These are phyloP conservation scores for Rambutsinella grinnellia DNA, from an alignment of 2,888 invertebrate species.

Conservation along the genomic window DNA sequence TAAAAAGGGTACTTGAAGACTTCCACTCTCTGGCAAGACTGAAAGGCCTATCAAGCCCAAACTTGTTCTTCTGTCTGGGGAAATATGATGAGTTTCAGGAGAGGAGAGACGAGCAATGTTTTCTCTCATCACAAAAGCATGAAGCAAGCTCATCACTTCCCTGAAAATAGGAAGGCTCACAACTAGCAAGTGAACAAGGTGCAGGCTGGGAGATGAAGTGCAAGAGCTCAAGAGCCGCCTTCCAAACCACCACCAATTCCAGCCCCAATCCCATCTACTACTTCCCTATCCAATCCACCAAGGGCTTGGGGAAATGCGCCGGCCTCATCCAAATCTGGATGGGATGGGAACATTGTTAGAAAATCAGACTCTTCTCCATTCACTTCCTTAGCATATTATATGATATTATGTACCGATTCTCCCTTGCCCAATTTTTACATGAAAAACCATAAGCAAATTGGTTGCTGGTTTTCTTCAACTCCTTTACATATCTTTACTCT, in stretches of 20 bases:
- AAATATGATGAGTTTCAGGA: constrained; percentile 15
- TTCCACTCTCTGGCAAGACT: constrained; percentile 46
- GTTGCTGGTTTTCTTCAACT: too few species aligned
- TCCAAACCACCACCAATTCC: constrained; percentile 53
- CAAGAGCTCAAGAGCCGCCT: constrained; percentile 47
- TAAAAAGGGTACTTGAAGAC: constrained; percentile 32
- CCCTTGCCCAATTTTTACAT: too few species aligned
- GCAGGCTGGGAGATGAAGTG: constrained; percentile 3
- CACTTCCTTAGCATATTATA: too few species aligned
- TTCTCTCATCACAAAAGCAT: too few species aligned
- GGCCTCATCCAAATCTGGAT: too few species aligned
- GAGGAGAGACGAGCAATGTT: neutral
- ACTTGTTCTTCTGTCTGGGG: constrained; percentile 38
- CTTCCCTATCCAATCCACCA: constrained; percentile 47
- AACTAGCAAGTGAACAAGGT: constrained; percentile 34
- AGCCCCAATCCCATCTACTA: constrained; percentile 58
- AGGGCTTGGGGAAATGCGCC: constrained; percentile 40
- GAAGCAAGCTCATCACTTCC: neutral
- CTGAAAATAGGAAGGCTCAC: constrained; percentile 14
- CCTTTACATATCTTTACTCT: too few species aligned
- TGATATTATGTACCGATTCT: too few species aligned
- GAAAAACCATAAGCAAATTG: too few species aligned
- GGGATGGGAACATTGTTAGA: too few species aligned
- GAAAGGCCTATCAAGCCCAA: constrained; percentile 34
- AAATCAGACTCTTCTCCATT: too few species aligned